Evolutionary conservation across 2,113 vertebrate genomes (phyloP).

Genomic region (Chroicocephalus ridibundus): DNA sequence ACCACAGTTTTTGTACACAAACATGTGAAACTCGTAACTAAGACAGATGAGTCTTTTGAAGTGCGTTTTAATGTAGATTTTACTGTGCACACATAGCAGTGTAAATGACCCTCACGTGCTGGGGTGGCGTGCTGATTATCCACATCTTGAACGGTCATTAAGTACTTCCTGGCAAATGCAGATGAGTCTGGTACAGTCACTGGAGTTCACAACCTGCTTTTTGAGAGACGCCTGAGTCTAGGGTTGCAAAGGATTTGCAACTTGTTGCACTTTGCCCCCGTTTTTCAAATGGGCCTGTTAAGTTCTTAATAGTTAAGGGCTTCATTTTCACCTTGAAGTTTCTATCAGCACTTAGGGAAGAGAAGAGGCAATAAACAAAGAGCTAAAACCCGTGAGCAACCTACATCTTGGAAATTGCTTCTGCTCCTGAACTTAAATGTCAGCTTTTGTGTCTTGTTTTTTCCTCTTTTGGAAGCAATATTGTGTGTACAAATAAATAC

Average conservation of each 20-base stretch:
- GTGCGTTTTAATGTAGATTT: not conserved
- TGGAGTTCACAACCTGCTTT: not conserved
- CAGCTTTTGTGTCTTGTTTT: not conserved
- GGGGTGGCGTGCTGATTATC: not conserved
- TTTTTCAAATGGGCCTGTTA: not conserved
- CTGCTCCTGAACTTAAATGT: not conserved
- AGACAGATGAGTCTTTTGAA: not conserved
- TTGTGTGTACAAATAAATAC: not conserved
- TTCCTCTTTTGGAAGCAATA: not conserved
- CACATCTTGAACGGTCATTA: not conserved
- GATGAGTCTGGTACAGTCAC: not conserved
- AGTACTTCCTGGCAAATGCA: not conserved
- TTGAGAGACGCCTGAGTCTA: not conserved
- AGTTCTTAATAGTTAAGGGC: not conserved
- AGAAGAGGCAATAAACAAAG: not conserved
- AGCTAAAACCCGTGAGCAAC: not conserved
- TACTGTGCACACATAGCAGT: not conserved
- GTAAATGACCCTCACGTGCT: not conserved
- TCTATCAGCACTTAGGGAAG: not conserved
- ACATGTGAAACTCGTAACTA: not conserved
- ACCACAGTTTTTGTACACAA: not conserved
- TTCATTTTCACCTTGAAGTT: conserved; percentile 33
- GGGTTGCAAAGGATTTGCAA: not conserved
- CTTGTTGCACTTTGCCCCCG: not conserved
- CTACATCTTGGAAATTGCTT: not conserved